phyloP scores from a whole-genome alignment of 2,113 vertebrate genomes.

The Upupa epops region DNA sequence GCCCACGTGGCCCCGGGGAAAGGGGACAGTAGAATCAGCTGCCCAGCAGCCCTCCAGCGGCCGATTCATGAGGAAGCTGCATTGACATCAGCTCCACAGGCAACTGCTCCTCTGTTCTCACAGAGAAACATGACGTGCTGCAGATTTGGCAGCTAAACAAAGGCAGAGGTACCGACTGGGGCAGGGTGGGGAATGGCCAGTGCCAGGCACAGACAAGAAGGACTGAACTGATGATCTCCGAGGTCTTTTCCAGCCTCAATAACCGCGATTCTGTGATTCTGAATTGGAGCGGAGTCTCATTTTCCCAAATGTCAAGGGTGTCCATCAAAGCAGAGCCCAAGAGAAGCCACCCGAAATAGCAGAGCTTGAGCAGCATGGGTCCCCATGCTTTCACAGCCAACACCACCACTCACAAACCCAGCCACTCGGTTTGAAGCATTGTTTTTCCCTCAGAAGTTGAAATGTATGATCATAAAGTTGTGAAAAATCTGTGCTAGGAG shows the following conservation, averaged over 20 bases:
- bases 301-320: neutral
- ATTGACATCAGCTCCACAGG: slow-evolving; percentile 31
- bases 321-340: neutral
- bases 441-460: neutral
- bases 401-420: neutral
- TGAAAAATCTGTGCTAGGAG: neutral
- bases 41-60: neutral
- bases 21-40: neutral
- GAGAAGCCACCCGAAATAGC: neutral
- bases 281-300: neutral
- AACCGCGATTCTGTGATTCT: neutral
- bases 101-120: neutral
- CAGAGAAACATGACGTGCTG: neutral
- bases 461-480: neutral
- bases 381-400: neutral
- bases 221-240: too few species aligned
- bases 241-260: too few species aligned
- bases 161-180: neutral
- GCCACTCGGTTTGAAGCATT: neutral
- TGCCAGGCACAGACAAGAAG: neutral
- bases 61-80: neutral
- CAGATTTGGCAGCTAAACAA: neutral
- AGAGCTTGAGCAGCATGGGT: neutral
- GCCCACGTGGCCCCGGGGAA: neutral
- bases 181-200: neutral